Percentiles rank a stretch among this genome's conserved stretches.
Conservation (phyloP, 2,797 vertebrate species). For the Champsocephalus gunnari region DNA sequence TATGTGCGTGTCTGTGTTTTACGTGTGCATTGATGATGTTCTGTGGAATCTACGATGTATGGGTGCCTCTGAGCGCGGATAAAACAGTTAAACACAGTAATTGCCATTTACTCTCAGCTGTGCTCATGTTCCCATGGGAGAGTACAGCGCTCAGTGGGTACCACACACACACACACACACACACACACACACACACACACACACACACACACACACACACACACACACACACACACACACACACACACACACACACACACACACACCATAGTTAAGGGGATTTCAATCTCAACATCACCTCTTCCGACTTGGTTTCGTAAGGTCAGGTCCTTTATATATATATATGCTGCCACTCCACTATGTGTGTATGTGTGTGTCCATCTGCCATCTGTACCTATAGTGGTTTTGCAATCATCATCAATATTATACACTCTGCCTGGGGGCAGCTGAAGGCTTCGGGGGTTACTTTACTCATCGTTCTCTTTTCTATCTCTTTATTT, state of each 20-base stretch:
- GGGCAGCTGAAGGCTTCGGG: conserved; percentile 63
- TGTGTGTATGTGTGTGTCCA: conserved; percentile 47
- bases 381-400: conserved; percentile 18
- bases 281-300: conserved; percentile 28
- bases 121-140: conserved; percentile 70
- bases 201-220: conserved; percentile 31
- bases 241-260: conserved; percentile 28
- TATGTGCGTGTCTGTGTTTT: conserved; percentile 40
- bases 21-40: conserved; percentile 76
- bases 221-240: conserved; percentile 16
- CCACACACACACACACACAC: conserved; percentile 24
- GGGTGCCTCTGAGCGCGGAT: conserved; percentile 68
- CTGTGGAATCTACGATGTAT: conserved; percentile 70
- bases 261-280: conserved; percentile 25
- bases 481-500: conserved; percentile 10
- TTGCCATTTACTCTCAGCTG: conserved; percentile 82
- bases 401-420: conserved; percentile 64
- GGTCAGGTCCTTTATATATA: not conserved
- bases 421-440: conserved; percentile 70
- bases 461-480: conserved; percentile 32
- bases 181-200: conserved; percentile 26
- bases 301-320: conserved; percentile 29
- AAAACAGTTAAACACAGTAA: conserved; percentile 81
- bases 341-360: conserved; percentile 5
- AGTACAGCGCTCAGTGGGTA: conserved; percentile 51